Base-by-base conservation (phyloP, 1,140 invertebrate genomes). In the Caenorhabditis inopinata region DNA sequence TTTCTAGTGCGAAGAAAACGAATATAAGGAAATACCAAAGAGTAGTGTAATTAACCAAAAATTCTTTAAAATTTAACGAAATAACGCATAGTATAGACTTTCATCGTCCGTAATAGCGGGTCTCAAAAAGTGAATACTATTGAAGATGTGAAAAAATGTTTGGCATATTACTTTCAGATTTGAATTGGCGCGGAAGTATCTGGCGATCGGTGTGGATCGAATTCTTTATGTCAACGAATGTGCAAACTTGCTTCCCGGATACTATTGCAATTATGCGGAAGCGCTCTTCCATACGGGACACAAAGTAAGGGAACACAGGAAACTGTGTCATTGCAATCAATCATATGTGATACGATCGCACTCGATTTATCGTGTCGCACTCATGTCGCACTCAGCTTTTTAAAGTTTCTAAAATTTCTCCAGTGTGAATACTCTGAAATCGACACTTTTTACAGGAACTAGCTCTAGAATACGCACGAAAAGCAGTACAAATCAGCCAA, bases 191-290 rank as follows among this genome's bases (percentile, higher is more conserved):
- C 35, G 38, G 11, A 88, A 88, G 23, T 88, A 88, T 80, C 76
- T 88, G 7, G 46, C 76, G 14, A 51, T 86, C n/a, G 86, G 85
- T 38, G 78, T 87, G 35, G 81, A 85, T 27, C 51, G 86, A 18
- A 83, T 86, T n/a, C 14, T 87, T 16, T 47, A 85, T 48, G 74
- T 84, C 7, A 47, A 83, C 16, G 84, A 84, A 32, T 86, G 73
- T 74, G 84, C 79, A 25, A 32, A 42, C 2, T 46, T 82, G 49
- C 29, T 84, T 1, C 80, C 82, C 3, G 74, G 74, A 32, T 79
- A 84, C 42, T 89, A 89, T 53, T 89, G 87, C 62, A 85, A 85
- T 23, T 88, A 89, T 78, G 87, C 87, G 0, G 87, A 88, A 73
- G 84, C 88, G 7, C 68, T 88, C 18, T 89, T 84, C 53, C 87